Evolutionary conservation across 2,888 invertebrate species (phyloP).

Genomic region (Apamea anceps): DNA sequence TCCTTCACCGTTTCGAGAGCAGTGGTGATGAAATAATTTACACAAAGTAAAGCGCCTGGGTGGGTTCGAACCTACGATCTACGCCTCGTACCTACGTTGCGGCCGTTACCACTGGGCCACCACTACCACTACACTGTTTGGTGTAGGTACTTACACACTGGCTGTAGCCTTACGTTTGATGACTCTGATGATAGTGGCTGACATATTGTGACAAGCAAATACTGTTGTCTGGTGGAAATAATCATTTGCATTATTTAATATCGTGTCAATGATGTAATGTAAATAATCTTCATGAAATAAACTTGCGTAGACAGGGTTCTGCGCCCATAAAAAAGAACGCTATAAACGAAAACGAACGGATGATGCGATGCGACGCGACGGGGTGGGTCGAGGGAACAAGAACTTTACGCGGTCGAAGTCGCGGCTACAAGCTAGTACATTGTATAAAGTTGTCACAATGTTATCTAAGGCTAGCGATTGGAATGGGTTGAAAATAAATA

Average conservation of each 20-base stretch:
- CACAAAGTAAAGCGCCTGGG: background rate
- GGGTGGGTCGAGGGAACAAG: too few species aligned
- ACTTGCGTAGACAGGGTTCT: background rate
- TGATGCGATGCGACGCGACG: too few species aligned
- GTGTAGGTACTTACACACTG: background rate
- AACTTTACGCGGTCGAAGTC: too few species aligned
- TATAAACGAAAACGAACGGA: too few species aligned
- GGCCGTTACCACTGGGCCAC: too few species aligned
- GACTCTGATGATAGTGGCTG: conserved; percentile 4
- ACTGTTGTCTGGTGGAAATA: conserved; percentile 10
- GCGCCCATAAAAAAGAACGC: background rate
- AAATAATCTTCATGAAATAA: background rate
- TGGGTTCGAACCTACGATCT: too few species aligned
- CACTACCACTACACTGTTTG: too few species aligned
- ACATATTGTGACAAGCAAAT: conserved; percentile 22
- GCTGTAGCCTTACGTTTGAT: conserved; percentile 12
- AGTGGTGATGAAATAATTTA: background rate
- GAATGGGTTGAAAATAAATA: background rate
- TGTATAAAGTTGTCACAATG: background rate
- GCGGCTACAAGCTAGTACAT: too few species aligned
- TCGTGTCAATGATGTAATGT: conserved; percentile 34
- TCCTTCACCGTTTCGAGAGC: too few species aligned
- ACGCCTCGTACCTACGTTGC: too few species aligned
- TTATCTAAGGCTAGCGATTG: background rate
- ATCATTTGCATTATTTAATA: conserved; percentile 27